A percentile compares a stretch with the other conserved stretches of the same genome.
Evolutionary conservation across 2,797 vertebrate species (phyloP).

Genomic region (Sarcoramphus papa): DNA sequence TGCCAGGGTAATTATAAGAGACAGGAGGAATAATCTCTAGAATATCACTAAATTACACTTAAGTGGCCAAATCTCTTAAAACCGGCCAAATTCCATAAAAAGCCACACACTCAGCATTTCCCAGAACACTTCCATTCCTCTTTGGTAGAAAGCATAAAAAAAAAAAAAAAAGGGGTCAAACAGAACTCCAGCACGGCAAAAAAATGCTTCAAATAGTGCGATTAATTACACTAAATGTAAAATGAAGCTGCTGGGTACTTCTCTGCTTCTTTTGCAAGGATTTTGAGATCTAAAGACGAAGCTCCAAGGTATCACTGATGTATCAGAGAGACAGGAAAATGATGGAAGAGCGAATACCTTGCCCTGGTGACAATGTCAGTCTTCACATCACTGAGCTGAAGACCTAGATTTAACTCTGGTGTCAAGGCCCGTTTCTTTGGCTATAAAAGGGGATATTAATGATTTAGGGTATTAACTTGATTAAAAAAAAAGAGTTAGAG

Average conservation of each 20-base stretch:
- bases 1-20: background rate
- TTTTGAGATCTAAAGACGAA: background rate
- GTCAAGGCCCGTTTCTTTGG: background rate
- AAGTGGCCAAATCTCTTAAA: background rate
- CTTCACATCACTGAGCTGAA: background rate
- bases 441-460: background rate
- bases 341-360: background rate
- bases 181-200: background rate
- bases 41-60: background rate
- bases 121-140: background rate
- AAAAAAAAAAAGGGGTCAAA: background rate
- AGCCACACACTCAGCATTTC: background rate
- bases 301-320: background rate
- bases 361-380: background rate
- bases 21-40: background rate
- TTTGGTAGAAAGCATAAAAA: background rate
- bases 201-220: background rate
- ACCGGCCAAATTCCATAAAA: constrained; percentile 3
- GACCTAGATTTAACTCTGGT: background rate
- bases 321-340: background rate
- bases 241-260: background rate
- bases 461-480: background rate
- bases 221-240: background rate
- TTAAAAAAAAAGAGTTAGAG: background rate
- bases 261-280: background rate